Evolutionary conservation across 2,797 vertebrate genomes (phyloP).

Genomic region (Bradypodion ventrale): DNA sequence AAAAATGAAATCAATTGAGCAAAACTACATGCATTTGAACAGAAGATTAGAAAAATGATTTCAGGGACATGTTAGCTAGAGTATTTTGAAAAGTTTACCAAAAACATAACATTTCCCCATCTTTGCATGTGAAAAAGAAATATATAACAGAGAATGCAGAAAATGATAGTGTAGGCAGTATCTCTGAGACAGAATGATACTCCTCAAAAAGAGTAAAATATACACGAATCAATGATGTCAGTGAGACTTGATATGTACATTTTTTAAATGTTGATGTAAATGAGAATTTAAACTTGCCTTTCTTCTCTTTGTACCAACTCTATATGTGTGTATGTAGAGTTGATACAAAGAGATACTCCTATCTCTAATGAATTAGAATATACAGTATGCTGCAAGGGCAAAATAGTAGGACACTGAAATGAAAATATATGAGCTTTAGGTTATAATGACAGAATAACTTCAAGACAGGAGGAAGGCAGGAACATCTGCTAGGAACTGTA

Average conservation of each 20-base stretch:
- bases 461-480: conserved; percentile 2
- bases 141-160: not conserved
- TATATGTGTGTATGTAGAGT: not conserved
- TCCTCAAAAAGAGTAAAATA: no score
- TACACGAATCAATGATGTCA: not conserved
- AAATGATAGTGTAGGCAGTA: not conserved
- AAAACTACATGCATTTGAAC: no score
- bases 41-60: no score
- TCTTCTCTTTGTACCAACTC: not conserved
- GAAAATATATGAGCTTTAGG: conserved; percentile 11
- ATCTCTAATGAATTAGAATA: conserved; percentile 45
- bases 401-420: conserved; percentile 34
- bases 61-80: no score
- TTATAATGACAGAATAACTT: conserved; percentile 8
- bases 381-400: conserved; percentile 32
- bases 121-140: not conserved
- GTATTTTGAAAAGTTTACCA: no score
- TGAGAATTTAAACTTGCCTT: not conserved
- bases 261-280: not conserved
- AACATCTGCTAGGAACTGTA: conserved; percentile 8
- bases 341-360: no score
- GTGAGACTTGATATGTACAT: not conserved
- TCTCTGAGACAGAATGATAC: no score
- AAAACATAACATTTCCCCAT: no score
- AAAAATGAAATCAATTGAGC: no score